These are phyloP conservation scores for Rhabdornis inornatus DNA, from an alignment of 2,113 vertebrate species.

Conservation along the genomic window DNA sequence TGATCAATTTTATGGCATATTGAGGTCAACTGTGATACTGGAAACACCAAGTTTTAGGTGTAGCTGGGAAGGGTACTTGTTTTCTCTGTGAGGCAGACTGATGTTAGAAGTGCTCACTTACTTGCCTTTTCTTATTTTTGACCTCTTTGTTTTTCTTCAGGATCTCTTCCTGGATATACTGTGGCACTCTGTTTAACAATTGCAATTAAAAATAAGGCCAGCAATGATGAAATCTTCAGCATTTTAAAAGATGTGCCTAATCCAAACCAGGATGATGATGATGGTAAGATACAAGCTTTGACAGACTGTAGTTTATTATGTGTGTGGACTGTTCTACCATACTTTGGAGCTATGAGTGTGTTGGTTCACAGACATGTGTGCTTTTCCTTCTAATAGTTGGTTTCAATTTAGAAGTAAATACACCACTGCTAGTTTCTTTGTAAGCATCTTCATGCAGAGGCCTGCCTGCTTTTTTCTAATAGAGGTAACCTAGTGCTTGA, in stretches of 20 bases:
- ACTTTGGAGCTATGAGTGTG: neutral
- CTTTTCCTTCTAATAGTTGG: neutral
- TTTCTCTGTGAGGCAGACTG: neutral
- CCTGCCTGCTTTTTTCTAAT: neutral
- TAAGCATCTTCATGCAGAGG: neutral
- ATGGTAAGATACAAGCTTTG: conserved; percentile 72
- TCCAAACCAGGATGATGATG: conserved; percentile 96
- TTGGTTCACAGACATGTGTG: neutral
- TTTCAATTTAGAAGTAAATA: neutral
- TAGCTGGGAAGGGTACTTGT: neutral
- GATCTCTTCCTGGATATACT: conserved; percentile 87
- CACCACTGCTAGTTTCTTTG: neutral
- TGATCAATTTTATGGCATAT: neutral
- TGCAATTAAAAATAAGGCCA: conserved; percentile 94
- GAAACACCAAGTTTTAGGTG: neutral
- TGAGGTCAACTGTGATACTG: neutral
- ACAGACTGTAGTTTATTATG: neutral
- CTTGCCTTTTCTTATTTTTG: neutral
- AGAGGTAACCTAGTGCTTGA: neutral
- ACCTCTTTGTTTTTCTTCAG: conserved; percentile 62
- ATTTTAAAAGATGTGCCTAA: conserved; percentile 94
- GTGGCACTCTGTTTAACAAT: conserved; percentile 82
- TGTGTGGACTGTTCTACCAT: neutral
- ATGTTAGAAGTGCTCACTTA: neutral
- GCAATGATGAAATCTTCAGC: conserved; percentile 91